These are phyloP conservation scores for Megaleporinus macrocephalus DNA, from an alignment of 2,113 vertebrate genomes.

Conservation along the genomic window DNA sequence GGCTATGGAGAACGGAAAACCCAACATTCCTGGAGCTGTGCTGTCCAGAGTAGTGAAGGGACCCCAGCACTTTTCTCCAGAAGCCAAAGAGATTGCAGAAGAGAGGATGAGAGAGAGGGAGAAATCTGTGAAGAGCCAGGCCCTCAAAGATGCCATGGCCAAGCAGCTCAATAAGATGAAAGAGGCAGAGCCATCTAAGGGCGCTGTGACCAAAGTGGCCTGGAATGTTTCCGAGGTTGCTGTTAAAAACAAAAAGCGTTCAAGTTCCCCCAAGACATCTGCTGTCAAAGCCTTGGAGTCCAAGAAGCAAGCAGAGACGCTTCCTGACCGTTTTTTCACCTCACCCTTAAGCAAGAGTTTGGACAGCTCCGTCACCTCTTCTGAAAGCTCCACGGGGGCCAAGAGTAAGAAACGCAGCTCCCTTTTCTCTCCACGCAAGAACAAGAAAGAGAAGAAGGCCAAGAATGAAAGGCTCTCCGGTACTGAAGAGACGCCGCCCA, in stretches of 20 bases:
- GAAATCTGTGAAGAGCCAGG: slow-evolving; percentile 94
- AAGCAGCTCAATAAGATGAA: slow-evolving; percentile 92
- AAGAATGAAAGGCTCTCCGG: slow-evolving; percentile 84
- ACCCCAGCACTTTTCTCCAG: slow-evolving; percentile 81
- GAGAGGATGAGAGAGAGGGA: slow-evolving; percentile 93
- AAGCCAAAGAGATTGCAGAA: slow-evolving; percentile 93
- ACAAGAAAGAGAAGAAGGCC: slow-evolving; percentile 94
- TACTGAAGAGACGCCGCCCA: slow-evolving; percentile 82
- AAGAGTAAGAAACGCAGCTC: slow-evolving; percentile 95
- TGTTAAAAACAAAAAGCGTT: slow-evolving; percentile 71
- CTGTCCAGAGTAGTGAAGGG: slow-evolving; percentile 67
- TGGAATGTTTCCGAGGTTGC: slow-evolving; percentile 63
- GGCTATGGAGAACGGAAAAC: slow-evolving; percentile 85
- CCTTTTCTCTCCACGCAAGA: slow-evolving; percentile 94
- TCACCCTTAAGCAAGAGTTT: slow-evolving; percentile 74
- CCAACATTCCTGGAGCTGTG: slow-evolving; percentile 69
- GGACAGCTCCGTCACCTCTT: slow-evolving; percentile 91
- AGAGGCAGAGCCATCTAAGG: slow-evolving; percentile 77
- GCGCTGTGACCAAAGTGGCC: slow-evolving; percentile 69
- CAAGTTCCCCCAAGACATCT: slow-evolving; percentile 70
- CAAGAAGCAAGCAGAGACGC: slow-evolving; percentile 73
- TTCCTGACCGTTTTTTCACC: slow-evolving; percentile 80
- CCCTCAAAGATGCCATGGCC: slow-evolving; percentile 91
- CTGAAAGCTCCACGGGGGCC: slow-evolving; percentile 83
- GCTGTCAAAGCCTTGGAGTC: slow-evolving; percentile 77